phyloP scores from a whole-genome alignment of 2,888 invertebrate genomes.

The Sepioteuthis lessoniana region DNA sequence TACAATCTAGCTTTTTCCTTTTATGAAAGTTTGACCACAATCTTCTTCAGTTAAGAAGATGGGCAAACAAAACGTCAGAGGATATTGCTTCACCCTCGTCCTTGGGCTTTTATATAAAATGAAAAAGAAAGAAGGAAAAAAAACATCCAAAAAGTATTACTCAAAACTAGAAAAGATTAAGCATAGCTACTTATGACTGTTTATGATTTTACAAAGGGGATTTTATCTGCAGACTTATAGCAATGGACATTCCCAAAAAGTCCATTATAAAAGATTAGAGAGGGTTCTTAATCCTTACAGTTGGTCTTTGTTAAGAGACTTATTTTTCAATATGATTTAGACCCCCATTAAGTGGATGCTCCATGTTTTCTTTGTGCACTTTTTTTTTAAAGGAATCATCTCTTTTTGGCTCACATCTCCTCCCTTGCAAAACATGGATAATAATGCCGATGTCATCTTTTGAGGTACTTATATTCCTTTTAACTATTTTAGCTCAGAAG shows the following conservation, averaged over 20 bases:
- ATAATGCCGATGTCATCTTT: not conserved
- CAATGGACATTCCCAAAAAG: conserved; percentile 23
- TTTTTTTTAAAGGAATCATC: not conserved
- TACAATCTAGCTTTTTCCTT: not conserved
- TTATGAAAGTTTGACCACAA: not conserved
- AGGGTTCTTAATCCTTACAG: not conserved
- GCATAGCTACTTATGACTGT: conserved; percentile 11
- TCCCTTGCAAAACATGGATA: not conserved
- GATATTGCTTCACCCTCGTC: not conserved
- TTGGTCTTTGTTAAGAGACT: not conserved
- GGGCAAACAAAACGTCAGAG: not conserved
- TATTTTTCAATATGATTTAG: not conserved
- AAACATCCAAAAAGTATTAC: not conserved
- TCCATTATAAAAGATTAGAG: not conserved
- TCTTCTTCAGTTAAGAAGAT: not conserved
- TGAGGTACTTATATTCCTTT: not conserved
- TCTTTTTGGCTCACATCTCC: not conserved
- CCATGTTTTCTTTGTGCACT: not conserved
- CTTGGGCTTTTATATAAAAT: not conserved
- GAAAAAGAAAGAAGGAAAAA: not conserved
- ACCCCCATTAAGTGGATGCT: not conserved
- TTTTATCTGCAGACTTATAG: not conserved
- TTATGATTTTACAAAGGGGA: not conserved
- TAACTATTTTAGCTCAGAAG: not conserved
- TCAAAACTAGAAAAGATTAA: conserved; percentile 6